Base-by-base conservation (phyloP, 1,140 invertebrate species). In the Conus ventricosus region DNA sequence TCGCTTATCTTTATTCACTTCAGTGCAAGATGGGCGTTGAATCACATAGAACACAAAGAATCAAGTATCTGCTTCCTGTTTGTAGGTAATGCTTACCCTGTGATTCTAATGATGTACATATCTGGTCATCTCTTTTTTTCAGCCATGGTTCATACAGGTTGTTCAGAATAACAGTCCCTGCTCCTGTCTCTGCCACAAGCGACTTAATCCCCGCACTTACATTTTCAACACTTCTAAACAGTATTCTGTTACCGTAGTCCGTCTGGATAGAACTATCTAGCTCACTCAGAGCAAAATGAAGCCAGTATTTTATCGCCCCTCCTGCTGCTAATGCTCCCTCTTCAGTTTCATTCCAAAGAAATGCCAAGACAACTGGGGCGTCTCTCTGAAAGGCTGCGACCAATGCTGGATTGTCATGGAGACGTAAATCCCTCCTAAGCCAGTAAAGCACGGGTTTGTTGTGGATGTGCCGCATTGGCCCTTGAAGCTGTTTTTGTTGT, bases 401-500 rank as follows among this genome's bases (percentile, higher is more conserved):
- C 51, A 83, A 23, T 5, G 81, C 81, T 55, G 81, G 81, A 25
- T 83, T 83, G 81, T 83, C 81, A 25, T 83, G n/a, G 8, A 83
- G 55, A 11, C 81, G 51, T 20, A 83, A 51, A n/a, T 83, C 81
- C 53, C 81, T 83, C 20, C 81, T 54, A 5, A 83, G 20, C 81
- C 81, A 83, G 81, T 57, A 83, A 11, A 83, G 54, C 51, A 83
- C 81, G 20, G 81, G 81, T 27, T 83, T 83, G 81, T 57, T 83
- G 51, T 8, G 13, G n/a, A 83, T 83, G 81, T 83, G 53, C 17
- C 81, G 81, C 51, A 55, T 54, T 23, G 55, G 53, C 17, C 81
- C 81, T 55, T 54, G 78, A 75, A 8, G 25, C 11, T 78, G 76
- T 8, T 83, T 39, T 53, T 83, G 81, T 13, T 25, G 8, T 53